These are phyloP conservation scores for Rhynchomys soricoides DNA, from an alignment of 2,113 vertebrate species.

Conservation along the genomic window DNA sequence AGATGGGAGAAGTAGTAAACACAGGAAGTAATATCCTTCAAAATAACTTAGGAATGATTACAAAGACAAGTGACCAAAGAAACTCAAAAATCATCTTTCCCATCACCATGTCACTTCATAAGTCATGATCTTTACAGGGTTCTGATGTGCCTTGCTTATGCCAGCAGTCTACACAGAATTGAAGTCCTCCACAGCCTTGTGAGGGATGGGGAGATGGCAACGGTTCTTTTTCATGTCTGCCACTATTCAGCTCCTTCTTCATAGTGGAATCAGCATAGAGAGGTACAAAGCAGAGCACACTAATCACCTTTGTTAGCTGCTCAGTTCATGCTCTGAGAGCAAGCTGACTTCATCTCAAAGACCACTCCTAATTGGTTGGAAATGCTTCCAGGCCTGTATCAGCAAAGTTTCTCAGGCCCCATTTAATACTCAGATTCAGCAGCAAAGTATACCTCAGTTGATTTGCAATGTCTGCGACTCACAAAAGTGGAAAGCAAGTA, in stretches of 20 bases:
- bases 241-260: constrained; percentile 51
- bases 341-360: background rate
- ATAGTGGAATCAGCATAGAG: constrained; percentile 53
- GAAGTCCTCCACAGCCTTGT: constrained; percentile 19
- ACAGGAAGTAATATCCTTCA: background rate
- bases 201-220: constrained; percentile 16
- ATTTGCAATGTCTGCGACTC: background rate
- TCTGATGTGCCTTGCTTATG: background rate
- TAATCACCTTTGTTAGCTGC: background rate
- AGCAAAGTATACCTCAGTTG: background rate
- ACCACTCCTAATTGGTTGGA: background rate
- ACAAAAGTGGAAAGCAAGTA: background rate
- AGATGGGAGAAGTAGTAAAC: background rate
- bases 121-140: background rate
- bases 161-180: background rate
- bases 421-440: background rate
- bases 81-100: background rate
- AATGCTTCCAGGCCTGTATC: background rate
- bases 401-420: background rate
- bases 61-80: constrained; percentile 5
- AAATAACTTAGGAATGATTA: constrained; percentile 23
- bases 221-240: constrained; percentile 31
- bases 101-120: constrained; percentile 13
- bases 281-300: background rate
- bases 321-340: background rate